These are phyloP conservation scores for Actinia equina DNA, from an alignment of 64 coral and sea anemone species.

Conservation along the genomic window DNA sequence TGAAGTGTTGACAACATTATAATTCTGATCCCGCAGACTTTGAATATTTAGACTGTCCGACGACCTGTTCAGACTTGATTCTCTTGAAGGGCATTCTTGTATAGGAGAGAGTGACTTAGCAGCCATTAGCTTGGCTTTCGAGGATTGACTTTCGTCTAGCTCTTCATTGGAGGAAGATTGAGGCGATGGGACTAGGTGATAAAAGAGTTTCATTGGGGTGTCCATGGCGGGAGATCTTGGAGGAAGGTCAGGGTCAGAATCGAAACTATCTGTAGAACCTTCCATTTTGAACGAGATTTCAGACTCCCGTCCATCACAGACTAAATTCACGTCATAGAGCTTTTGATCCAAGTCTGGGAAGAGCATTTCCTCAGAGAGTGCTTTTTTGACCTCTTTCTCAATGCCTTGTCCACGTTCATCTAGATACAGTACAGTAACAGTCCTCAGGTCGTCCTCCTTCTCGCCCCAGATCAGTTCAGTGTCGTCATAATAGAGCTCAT, in stretches of 20 bases:
- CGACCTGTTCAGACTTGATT: conserved; percentile 40
- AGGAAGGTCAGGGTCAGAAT: conserved; percentile 64
- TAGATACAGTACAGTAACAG: conserved; percentile 33
- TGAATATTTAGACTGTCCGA: conserved; percentile 24
- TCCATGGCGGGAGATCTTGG: conserved; percentile 69
- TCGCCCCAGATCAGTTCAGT: conserved; percentile 58
- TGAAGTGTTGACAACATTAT: background rate
- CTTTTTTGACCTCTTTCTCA: background rate
- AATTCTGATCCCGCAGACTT: background rate
- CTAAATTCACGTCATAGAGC: conserved; percentile 8
- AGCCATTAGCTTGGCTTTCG: conserved; percentile 38
- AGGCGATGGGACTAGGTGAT: conserved; percentile 86
- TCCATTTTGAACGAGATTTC: conserved; percentile 4
- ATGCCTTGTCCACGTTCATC: conserved; percentile 26
- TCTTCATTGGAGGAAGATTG: conserved; percentile 92
- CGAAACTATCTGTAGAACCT: conserved; percentile 21
- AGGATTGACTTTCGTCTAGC: conserved; percentile 58
- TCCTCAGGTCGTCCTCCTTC: conserved; percentile 54
- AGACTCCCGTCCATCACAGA: background rate
- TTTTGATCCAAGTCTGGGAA: conserved; percentile 65
- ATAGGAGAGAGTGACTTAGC: conserved; percentile 76
- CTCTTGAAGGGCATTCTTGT: conserved; percentile 75
- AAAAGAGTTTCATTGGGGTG: conserved; percentile 87
- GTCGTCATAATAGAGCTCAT: conserved; percentile 83
- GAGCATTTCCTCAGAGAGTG: conserved; percentile 11